Percentiles rank a stretch among this genome's conserved stretches.
Evolutionary conservation across 2,888 invertebrate species (phyloP).

Genomic region (Argyresthia albistria): DNA sequence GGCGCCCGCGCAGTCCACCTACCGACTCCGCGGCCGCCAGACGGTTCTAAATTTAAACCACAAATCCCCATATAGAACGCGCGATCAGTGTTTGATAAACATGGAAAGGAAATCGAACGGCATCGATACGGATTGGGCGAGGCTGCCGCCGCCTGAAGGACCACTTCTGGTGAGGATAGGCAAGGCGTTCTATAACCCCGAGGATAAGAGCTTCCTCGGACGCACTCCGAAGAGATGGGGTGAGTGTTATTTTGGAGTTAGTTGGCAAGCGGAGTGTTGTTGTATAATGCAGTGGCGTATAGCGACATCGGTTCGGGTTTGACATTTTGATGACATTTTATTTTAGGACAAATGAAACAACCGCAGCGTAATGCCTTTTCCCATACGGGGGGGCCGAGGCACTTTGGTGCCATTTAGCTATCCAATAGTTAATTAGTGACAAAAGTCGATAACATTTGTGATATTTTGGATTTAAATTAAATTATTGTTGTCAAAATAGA

Average conservation of each 20-base stretch:
- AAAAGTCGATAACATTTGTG: too few relatives aligned
- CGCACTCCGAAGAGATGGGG: slow-evolving; percentile 60
- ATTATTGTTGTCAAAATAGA: too few relatives aligned
- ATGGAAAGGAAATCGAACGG: slow-evolving; percentile 45
- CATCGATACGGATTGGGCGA: slow-evolving; percentile 45
- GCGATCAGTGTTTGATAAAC: background rate
- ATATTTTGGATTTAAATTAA: too few relatives aligned
- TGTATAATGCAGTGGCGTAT: too few relatives aligned
- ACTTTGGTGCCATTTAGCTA: too few relatives aligned
- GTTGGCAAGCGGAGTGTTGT: too few relatives aligned
- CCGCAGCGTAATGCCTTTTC: too few relatives aligned
- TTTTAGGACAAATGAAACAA: too few relatives aligned
- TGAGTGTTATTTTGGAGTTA: slow-evolving; percentile 22
- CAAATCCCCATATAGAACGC: background rate
- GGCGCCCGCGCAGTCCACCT: slow-evolving; percentile 2
- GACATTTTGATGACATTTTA: too few relatives aligned
- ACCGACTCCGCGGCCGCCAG: background rate
- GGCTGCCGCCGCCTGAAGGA: slow-evolving; percentile 44
- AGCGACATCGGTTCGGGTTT: background rate
- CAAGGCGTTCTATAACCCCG: slow-evolving; percentile 43
- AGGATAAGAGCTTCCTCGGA: slow-evolving; percentile 52
- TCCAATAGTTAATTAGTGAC: too few relatives aligned
- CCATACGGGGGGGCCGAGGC: too few relatives aligned
- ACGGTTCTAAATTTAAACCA: slow-evolving; percentile 3
- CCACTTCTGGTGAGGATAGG: slow-evolving; percentile 30